Evolutionary conservation across 2,797 vertebrate genomes (phyloP).

Genomic region (Helicolenus hilgendorfi): DNA sequence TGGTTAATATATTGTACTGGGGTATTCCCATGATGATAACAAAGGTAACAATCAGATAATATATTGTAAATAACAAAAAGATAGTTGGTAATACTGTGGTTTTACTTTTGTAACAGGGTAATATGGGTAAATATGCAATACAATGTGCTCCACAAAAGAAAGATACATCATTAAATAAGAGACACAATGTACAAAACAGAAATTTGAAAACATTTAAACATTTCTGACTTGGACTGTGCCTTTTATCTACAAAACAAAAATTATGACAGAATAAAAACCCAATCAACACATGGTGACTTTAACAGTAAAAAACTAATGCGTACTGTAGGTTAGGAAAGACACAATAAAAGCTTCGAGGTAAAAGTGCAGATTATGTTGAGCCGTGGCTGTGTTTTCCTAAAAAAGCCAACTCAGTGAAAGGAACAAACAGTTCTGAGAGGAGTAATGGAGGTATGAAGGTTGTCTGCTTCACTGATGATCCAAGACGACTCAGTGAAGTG

Average conservation of each 20-base stretch:
- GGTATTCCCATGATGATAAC: background rate
- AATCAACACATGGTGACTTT: background rate
- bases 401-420: constrained; percentile 31
- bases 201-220: background rate
- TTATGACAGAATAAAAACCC: background rate
- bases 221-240: background rate
- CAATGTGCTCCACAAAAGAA: background rate
- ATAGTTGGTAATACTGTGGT: background rate
- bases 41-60: background rate
- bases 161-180: background rate
- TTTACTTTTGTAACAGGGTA: background rate
- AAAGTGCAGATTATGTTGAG: constrained; percentile 29
- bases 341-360: constrained; percentile 10
- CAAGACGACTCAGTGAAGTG: constrained; percentile 58
- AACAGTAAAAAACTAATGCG: background rate
- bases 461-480: constrained; percentile 62
- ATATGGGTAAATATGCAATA: background rate
- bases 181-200: background rate
- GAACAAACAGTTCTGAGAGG: constrained; percentile 60
- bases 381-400: constrained; percentile 34
- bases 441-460: constrained; percentile 61
- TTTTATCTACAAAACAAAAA: background rate
- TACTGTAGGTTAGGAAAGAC: background rate
- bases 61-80: background rate
- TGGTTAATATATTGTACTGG: background rate